phyloP scores from a whole-genome alignment of 2,113 vertebrate species.

The Aplodontia rufa region DNA sequence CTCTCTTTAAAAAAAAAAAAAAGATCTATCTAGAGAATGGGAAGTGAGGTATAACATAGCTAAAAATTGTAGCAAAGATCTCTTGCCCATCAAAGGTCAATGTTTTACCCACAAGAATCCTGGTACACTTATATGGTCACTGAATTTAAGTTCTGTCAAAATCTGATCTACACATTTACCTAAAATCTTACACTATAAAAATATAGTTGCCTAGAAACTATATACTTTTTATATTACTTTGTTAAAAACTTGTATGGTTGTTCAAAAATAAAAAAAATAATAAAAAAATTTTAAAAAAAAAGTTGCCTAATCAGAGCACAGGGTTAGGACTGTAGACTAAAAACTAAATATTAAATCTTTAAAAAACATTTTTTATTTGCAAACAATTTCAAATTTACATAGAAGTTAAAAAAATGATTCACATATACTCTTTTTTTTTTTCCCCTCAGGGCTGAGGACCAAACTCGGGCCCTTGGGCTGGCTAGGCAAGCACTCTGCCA shows the following conservation, averaged over 20 bases:
- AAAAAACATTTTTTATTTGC: background rate
- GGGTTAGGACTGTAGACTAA: background rate
- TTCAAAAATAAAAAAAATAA: too few relatives aligned
- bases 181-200: background rate
- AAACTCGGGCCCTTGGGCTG: too few relatives aligned
- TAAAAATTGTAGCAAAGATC: background rate
- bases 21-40: background rate
- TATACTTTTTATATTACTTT: too few relatives aligned
- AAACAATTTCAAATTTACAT: slow-evolving; percentile 35
- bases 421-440: background rate
- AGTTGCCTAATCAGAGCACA: background rate
- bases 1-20: too few relatives aligned
- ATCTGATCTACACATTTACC: background rate
- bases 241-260: too few relatives aligned
- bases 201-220: background rate
- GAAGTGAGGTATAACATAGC: background rate
- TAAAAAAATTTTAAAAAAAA: too few relatives aligned
- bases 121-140: background rate
- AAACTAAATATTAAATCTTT: background rate
- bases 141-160: slow-evolving; percentile 3
- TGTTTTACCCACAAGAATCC: background rate
- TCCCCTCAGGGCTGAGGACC: too few relatives aligned
- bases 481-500: too few relatives aligned
- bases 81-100: background rate
- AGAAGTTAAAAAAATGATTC: background rate